Percentiles rank a stretch among this genome's conserved stretches.
Evolutionary conservation across 2,113 vertebrate species (phyloP).

Genomic region (Capricornis sumatraensis): DNA sequence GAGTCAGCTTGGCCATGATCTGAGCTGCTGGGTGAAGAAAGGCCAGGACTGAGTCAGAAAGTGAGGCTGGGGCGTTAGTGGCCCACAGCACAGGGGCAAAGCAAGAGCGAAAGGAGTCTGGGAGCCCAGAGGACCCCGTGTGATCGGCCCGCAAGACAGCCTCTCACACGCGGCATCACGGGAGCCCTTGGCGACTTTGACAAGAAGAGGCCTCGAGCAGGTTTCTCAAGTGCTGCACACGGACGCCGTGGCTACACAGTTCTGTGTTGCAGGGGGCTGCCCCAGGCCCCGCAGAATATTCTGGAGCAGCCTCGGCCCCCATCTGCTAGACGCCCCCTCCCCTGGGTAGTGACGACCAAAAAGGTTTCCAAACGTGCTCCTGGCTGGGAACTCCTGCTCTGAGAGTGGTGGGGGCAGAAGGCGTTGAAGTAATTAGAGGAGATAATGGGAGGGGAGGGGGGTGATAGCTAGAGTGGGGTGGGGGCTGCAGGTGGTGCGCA

Average conservation of each 20-base stretch:
- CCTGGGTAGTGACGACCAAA: not conserved
- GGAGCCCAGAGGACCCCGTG: not conserved
- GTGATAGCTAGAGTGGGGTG: not conserved
- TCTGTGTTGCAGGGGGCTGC: not conserved
- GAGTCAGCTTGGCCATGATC: not conserved
- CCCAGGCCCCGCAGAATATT: no score
- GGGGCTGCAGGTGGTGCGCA: not conserved
- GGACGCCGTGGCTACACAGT: not conserved
- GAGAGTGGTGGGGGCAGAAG: not conserved
- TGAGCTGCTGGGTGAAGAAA: not conserved
- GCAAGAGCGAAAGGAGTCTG: not conserved
- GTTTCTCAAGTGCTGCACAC: fast-evolving
- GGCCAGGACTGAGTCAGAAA: not conserved
- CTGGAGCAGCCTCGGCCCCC: not conserved
- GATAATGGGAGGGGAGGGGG: not conserved
- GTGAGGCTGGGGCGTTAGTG: not conserved
- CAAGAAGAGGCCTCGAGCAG: not conserved
- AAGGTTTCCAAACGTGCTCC: not conserved
- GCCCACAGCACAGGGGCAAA: not conserved
- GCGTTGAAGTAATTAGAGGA: not conserved
- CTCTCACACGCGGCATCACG: not conserved
- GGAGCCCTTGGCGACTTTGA: not conserved
- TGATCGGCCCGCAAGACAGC: fast-evolving
- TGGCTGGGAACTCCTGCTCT: not conserved
- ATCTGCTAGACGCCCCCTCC: not conserved